phyloP scores from a whole-genome alignment of 2,888 invertebrate genomes.

The Microplitis deprimator region DNA sequence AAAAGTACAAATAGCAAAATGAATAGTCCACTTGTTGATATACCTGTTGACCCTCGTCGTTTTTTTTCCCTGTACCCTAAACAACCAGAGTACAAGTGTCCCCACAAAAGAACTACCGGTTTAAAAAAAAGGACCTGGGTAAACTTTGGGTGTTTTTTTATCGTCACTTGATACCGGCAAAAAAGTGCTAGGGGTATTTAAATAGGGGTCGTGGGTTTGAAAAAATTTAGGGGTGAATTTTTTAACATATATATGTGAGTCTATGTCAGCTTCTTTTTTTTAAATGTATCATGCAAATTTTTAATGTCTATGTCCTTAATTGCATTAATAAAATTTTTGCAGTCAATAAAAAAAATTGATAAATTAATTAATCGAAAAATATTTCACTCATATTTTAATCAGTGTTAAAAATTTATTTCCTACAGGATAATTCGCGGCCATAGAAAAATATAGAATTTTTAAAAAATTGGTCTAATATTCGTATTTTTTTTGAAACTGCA shows the following conservation, averaged over 20 bases:
- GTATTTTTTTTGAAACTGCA: too few relatives aligned
- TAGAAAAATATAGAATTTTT: too few relatives aligned
- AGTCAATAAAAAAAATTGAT: too few relatives aligned
- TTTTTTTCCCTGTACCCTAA: slow-evolving; percentile 27
- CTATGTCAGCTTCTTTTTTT: background rate
- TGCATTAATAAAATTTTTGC: too few relatives aligned
- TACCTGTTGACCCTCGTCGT: slow-evolving; percentile 16
- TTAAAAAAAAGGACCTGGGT: slow-evolving; percentile 18
- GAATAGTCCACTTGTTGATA: slow-evolving; percentile 8
- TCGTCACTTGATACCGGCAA: slow-evolving; percentile 19
- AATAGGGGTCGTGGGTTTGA: slow-evolving; percentile 1
- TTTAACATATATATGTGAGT: slow-evolving; percentile 23
- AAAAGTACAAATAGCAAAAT: background rate
- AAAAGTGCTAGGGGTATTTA: slow-evolving; percentile 14
- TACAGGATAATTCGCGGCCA: too few relatives aligned
- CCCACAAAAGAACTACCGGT: slow-evolving; percentile 6
- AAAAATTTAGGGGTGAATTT: slow-evolving; percentile 27
- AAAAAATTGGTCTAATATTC: too few relatives aligned
- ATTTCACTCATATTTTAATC: too few relatives aligned
- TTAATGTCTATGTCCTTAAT: too few relatives aligned
- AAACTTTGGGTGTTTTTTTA: slow-evolving; percentile 14
- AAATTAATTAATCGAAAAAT: too few relatives aligned
- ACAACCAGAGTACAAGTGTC: slow-evolving; percentile 20
- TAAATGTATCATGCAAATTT: too few relatives aligned
- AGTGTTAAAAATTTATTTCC: too few relatives aligned